phyloP scores from a whole-genome alignment of 2,888 invertebrate species.

The Sphinx pinastri region DNA sequence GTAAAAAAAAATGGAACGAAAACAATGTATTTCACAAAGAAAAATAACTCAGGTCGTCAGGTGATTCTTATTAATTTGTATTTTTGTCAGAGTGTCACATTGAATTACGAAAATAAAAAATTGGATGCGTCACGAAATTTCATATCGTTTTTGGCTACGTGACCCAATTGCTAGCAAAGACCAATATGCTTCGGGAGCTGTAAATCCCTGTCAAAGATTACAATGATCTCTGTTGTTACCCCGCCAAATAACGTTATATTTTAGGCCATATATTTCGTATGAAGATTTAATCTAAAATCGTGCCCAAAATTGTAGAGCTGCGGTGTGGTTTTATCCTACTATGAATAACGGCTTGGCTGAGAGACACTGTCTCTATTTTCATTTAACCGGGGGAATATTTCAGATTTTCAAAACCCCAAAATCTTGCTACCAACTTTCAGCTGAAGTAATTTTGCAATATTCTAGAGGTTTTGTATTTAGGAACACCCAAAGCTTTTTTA shows the following conservation, averaged over 20 bases:
- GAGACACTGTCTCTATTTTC: no score
- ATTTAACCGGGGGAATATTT: no score
- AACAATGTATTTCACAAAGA: conserved; percentile 37
- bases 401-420: no score
- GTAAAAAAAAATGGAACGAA: conserved; percentile 25
- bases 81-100: conserved; percentile 49
- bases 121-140: conserved; percentile 13
- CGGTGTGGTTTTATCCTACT: no score
- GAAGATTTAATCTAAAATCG: not conserved
- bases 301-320: no score
- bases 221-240: not conserved
- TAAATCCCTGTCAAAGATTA: not conserved
- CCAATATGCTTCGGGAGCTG: not conserved
- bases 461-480: no score
- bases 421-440: no score
- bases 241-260: not conserved
- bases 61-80: conserved; percentile 73
- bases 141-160: not conserved
- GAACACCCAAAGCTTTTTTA: no score
- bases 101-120: not conserved
- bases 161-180: not conserved
- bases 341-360: no score
- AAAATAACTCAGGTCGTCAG: conserved; percentile 49
- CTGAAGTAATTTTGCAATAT: no score
- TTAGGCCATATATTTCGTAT: not conserved